Conservation (phyloP, 2,113 vertebrate genomes). For the Odobenus rosmarus region DNA sequence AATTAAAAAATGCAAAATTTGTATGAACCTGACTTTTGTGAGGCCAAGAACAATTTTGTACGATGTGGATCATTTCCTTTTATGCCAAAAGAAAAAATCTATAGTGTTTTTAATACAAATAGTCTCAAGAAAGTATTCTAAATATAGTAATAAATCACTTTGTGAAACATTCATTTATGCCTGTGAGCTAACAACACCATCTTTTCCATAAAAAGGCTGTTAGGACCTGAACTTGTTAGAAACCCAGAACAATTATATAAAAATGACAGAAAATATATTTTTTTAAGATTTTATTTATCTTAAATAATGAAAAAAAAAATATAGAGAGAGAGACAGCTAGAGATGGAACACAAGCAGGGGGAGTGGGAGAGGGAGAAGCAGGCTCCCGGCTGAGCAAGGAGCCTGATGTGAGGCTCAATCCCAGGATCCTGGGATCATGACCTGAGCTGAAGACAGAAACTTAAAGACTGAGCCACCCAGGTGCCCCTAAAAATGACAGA, state of each 20-base stretch:
- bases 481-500: not conserved
- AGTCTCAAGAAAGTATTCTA: conserved; percentile 54
- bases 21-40: not conserved
- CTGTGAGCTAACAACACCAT: not conserved
- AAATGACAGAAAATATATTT: not conserved
- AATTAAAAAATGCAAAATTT: conserved; percentile 64
- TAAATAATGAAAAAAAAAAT: no score
- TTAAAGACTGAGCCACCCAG: no score
- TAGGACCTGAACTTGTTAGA: conserved; percentile 18
- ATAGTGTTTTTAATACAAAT: conserved; percentile 6
- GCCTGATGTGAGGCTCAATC: no score
- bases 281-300: no score
- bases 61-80: conserved; percentile 9
- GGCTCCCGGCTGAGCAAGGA: no score
- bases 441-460: no score
- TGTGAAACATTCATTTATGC: not conserved
- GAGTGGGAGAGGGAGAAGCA: no score
- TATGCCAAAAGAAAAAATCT: not conserved
- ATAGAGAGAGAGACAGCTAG: no score
- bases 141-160: conserved; percentile 41
- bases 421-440: no score
- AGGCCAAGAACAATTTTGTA: not conserved
- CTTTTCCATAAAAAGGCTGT: not conserved
- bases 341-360: no score
- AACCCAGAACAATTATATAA: not conserved